Evolutionary conservation across 1,140 invertebrate species (phyloP).

Genomic region (Drosophila bocki): DNA sequence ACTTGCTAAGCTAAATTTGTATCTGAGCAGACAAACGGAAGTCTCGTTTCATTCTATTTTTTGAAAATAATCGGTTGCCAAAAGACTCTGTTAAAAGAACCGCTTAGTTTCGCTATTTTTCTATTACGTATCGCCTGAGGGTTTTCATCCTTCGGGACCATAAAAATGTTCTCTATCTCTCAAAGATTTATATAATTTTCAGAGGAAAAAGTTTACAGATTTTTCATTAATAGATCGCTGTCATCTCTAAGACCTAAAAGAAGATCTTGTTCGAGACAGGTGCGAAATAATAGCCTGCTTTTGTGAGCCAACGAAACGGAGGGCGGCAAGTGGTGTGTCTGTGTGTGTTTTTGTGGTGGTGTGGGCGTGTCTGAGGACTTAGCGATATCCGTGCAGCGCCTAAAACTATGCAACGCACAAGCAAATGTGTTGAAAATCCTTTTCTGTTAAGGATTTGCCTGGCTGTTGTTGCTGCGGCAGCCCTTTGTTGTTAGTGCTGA

Average conservation of each 20-base stretch:
- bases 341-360: not conserved
- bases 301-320: conserved; percentile 35
- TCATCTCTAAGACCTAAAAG: conserved; percentile 1
- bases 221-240: not conserved
- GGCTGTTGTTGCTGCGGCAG: not conserved
- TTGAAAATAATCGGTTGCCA: no score
- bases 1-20: not conserved
- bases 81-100: no score
- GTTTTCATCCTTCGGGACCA: no score
- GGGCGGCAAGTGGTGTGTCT: conserved; percentile 7
- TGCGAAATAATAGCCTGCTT: conserved; percentile 59
- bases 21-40: not conserved
- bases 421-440: conserved; percentile 75
- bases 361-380: conserved; percentile 29
- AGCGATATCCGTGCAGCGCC: conserved; percentile 54
- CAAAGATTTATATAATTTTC: no score
- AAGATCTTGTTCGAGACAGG: not conserved
- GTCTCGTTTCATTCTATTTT: no score
- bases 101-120: no score
- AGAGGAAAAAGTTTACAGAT: not conserved
- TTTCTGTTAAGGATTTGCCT: conserved; percentile 69
- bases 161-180: no score
- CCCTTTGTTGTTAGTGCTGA: conserved; percentile 16
- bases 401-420: conserved; percentile 70
- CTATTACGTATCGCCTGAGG: no score